Base-by-base conservation (phyloP, 2,888 invertebrate species). In the Spodoptera littoralis region DNA sequence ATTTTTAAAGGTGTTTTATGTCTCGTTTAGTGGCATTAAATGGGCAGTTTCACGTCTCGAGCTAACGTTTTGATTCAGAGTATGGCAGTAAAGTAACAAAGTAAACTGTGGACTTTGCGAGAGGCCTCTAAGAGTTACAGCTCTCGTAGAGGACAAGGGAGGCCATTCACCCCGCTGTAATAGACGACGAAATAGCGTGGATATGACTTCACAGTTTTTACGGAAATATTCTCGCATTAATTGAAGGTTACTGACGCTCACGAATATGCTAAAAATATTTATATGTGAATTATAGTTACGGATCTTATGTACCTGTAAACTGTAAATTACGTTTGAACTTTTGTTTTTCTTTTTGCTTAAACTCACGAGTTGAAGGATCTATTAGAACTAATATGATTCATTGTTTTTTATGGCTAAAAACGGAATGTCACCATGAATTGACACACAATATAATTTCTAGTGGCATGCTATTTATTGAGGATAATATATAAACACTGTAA, bases 141-240 rank as follows among this genome's bases (percentile, higher is more conserved):
- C 87, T 85, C 81, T 76, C 49, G 73, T 81, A 86, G 92, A 92
- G 93, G 92, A 93, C 92, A 91, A 85, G 84, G 79, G 83, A 91
- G 92, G 90, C 63, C 90, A 52, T 90, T 93, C 87, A 93, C 89
- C 92, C 82, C 82, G 36, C 65, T 64, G 80, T 85, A 81, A 79
- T 79, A 68, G 63, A 79, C 77, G 89, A 76, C 80, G 72, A 79
- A 75, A 78, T 83, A 73, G 52, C 81, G 72, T 87, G 86, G 88
- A 90, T 73, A 63, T 68, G 60, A 57, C 69, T 53, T 49, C 48
- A 50, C 56, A 51, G 41, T 54, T 75, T 61, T 63, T 65, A 61
- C 57, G 58, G 61, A 66, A 60, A 68, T 58, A 50, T 65, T 60
- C 60, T 62, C 46, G 27, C 41, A 50, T 49, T 73, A 56, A 58